These are phyloP conservation scores for Glaucomys volans DNA, from an alignment of 2,113 vertebrate species.

Conservation along the genomic window DNA sequence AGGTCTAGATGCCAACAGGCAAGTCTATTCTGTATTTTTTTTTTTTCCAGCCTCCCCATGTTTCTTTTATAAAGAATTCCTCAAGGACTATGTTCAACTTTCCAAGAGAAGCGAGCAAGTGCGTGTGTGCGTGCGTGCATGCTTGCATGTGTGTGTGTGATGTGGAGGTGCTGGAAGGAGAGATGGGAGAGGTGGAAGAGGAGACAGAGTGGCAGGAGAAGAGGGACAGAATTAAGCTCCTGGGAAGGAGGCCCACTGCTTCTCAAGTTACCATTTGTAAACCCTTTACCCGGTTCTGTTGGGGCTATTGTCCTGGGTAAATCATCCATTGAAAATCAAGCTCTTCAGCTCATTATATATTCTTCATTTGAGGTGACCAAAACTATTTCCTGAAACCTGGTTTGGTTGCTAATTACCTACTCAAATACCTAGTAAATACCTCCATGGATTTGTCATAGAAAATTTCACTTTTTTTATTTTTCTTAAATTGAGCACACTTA, in stretches of 20 bases:
- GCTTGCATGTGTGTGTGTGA: background rate
- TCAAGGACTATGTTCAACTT: background rate
- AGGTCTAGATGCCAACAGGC: conserved; percentile 43
- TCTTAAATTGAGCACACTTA: conserved; percentile 58
- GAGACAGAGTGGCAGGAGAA: no score
- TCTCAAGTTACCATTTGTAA: conserved; percentile 91
- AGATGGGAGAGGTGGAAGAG: background rate
- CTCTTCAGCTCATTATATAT: conserved; percentile 92
- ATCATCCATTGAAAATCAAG: conserved; percentile 94
- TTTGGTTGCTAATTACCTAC: conserved; percentile 87
- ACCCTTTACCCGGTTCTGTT: conserved; percentile 89
- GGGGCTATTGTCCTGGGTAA: conserved; percentile 94
- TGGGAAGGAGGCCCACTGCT: conserved; percentile 90
- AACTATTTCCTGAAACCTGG: conserved; percentile 90
- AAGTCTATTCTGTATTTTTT: background rate
- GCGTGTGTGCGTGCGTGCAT: no score
- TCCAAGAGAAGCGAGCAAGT: conserved; percentile 69
- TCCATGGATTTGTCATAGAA: conserved; percentile 72
- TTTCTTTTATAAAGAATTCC: conserved; percentile 65
- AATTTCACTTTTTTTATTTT: conserved; percentile 69
- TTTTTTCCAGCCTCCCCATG: background rate
- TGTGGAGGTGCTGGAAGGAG: conserved; percentile 50
- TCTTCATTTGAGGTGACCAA: conserved; percentile 91
- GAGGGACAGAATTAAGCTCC: conserved; percentile 81
- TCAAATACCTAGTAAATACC: conserved; percentile 84